Percentiles rank a stretch among this genome's conserved stretches.
These are phyloP conservation scores for Cryptus viduatorius DNA, from an alignment of 2,888 invertebrate genomes.

Conservation along the genomic window DNA sequence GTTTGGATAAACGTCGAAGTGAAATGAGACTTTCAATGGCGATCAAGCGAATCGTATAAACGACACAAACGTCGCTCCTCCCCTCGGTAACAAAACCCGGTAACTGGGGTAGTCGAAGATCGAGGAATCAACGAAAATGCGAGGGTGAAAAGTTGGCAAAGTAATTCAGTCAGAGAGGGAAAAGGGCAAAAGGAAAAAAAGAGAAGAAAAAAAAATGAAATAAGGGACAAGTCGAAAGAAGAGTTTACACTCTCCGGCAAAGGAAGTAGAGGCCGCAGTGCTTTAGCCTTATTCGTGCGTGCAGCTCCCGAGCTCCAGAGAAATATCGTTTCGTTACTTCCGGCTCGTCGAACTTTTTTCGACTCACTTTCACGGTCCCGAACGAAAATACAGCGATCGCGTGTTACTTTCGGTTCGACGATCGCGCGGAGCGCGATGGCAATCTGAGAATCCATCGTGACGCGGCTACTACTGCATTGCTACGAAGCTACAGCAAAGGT, in stretches of 20 bases:
- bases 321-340: slow-evolving; percentile 61
- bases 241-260: slow-evolving; percentile 52
- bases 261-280: slow-evolving; percentile 33
- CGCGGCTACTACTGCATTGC: slow-evolving; percentile 14
- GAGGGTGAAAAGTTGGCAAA: slow-evolving; percentile 56
- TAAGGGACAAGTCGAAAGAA: slow-evolving; percentile 13
- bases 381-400: slow-evolving; percentile 49
- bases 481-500: background rate
- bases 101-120: slow-evolving; percentile 43
- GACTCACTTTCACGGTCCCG: slow-evolving; percentile 63
- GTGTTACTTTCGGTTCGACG: slow-evolving; percentile 57
- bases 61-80: slow-evolving; percentile 39
- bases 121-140: slow-evolving; percentile 29
- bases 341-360: slow-evolving; percentile 66
- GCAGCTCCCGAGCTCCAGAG: slow-evolving; percentile 2
- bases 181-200: slow-evolving; percentile 26
- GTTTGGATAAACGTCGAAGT: slow-evolving; percentile 49
- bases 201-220: slow-evolving; percentile 4
- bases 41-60: slow-evolving; percentile 48
- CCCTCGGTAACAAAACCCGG: slow-evolving; percentile 29
- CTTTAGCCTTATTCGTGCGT: slow-evolving; percentile 30
- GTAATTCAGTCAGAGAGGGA: slow-evolving; percentile 52
- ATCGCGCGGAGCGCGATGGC: slow-evolving; percentile 49
- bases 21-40: slow-evolving; percentile 60
- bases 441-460: slow-evolving; percentile 56